phyloP scores from a whole-genome alignment of 2,888 invertebrate species.

The Slavum lentiscoides region DNA sequence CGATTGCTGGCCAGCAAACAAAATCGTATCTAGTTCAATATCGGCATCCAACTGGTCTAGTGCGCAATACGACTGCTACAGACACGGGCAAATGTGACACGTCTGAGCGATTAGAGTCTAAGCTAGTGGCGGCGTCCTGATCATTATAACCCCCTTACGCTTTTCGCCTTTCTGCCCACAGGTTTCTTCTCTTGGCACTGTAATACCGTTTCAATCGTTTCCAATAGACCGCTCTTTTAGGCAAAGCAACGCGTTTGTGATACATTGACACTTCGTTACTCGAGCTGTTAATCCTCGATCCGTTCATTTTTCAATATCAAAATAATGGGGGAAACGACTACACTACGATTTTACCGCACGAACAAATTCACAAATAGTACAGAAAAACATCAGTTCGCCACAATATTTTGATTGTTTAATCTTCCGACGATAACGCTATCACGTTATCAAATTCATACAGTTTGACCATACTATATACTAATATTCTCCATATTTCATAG shows the following conservation, averaged over 20 bases:
- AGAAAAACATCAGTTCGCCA: no score
- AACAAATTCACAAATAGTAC: no score
- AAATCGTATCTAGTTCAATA: slow-evolving; percentile 11
- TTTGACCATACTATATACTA: no score
- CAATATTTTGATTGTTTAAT: no score
- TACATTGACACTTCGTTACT: neutral
- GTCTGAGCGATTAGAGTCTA: neutral
- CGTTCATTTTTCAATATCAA: neutral
- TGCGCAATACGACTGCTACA: neutral
- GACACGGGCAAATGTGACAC: neutral
- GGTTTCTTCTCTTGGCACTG: neutral
- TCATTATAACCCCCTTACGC: neutral
- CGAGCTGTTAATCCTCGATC: neutral
- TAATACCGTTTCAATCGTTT: slow-evolving; percentile 13
- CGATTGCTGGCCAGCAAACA: slow-evolving; percentile 19
- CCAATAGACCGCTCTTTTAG: neutral
- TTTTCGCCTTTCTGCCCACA: neutral
- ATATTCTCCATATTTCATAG: no score
- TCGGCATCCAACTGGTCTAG: neutral
- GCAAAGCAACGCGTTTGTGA: neutral
- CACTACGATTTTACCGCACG: no score
- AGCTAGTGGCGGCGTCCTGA: neutral
- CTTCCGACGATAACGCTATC: no score
- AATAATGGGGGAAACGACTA: no score
- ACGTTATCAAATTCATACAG: no score